Conservation (phyloP, 1,140 invertebrate species). For the Ruditapes philippinarum region DNA sequence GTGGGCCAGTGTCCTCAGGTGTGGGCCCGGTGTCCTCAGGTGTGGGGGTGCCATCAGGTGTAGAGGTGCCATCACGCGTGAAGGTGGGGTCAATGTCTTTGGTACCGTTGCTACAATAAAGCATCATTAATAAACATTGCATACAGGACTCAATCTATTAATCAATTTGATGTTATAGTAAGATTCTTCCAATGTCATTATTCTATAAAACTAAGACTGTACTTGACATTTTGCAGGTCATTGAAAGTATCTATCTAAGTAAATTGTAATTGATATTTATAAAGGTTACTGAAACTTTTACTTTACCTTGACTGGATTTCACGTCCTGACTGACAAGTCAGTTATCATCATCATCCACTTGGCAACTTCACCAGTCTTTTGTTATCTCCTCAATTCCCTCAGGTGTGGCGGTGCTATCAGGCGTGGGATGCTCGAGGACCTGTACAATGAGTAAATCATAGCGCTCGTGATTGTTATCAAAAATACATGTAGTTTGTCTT, state of each 20-base stretch:
- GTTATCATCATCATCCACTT: constrained; percentile 1
- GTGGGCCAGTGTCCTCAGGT: not conserved
- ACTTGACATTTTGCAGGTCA: not conserved
- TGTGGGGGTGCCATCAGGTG: too few relatives aligned
- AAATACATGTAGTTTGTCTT: not conserved
- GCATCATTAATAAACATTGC: too few relatives aligned
- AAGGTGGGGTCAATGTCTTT: too few relatives aligned
- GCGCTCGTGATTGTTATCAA: too few relatives aligned
- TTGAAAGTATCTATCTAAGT: not conserved
- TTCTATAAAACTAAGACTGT: not conserved
- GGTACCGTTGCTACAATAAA: too few relatives aligned
- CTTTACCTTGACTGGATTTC: not conserved
- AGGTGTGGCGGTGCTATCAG: not conserved
- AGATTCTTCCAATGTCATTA: not conserved
- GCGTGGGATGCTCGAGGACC: too few relatives aligned
- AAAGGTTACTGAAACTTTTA: constrained; percentile 8
- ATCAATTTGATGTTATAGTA: not conserved
- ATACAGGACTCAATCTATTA: too few relatives aligned
- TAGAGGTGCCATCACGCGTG: too few relatives aligned
- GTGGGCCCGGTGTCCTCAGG: too few relatives aligned
- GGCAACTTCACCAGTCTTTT: not conserved
- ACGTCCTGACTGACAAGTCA: too few relatives aligned
- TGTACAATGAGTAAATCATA: too few relatives aligned
- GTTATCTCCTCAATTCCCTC: not conserved
- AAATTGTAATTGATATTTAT: not conserved